Percentiles rank a stretch among this genome's conserved stretches.
Evolutionary conservation across 2,113 vertebrate genomes (phyloP).

Genomic region (Sinocyclocheilus grahami): DNA sequence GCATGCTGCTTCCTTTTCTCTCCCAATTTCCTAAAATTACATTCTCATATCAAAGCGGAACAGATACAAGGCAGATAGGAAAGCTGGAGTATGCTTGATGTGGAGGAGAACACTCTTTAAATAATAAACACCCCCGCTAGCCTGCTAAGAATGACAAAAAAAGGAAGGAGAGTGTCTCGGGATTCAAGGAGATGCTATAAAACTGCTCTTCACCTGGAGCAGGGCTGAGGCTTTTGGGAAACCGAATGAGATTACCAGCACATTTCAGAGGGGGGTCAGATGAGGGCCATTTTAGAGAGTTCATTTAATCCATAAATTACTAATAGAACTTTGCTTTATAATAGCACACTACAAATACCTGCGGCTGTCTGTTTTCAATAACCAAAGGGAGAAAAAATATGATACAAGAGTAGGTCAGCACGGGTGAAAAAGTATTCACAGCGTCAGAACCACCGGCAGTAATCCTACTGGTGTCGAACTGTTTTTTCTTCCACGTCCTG

Average conservation of each 20-base stretch:
- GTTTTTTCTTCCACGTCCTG: conserved; percentile 8
- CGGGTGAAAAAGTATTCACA: conserved; percentile 11
- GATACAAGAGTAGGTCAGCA: conserved; percentile 33
- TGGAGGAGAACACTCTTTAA: conserved; percentile 59
- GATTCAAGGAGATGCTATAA: conserved; percentile 53
- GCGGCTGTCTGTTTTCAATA: conserved; percentile 44
- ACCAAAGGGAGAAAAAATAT: conserved; percentile 18
- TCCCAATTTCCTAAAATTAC: conserved; percentile 57
- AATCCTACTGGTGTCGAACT: conserved; percentile 17
- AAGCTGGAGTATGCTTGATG: conserved; percentile 50
- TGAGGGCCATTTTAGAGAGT: conserved; percentile 45
- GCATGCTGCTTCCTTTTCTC: conserved; percentile 51
- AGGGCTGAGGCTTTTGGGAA: conserved; percentile 50
- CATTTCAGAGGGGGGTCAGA: conserved; percentile 47
- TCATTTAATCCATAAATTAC: conserved; percentile 56
- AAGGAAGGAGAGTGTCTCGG: conserved; percentile 38
- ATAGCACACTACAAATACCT: conserved; percentile 40
- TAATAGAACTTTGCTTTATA: conserved; percentile 38
- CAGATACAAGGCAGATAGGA: conserved; percentile 53
- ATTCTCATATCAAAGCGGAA: conserved; percentile 56
- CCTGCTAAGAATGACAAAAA: conserved; percentile 40
- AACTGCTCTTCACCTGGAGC: conserved; percentile 43
- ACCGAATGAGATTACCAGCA: conserved; percentile 55
- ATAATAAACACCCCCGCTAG: conserved; percentile 59
- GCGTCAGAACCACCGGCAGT: conserved; percentile 30